Evolutionary conservation across 2,113 vertebrate genomes (phyloP).

Genomic region (Strix aluco): DNA sequence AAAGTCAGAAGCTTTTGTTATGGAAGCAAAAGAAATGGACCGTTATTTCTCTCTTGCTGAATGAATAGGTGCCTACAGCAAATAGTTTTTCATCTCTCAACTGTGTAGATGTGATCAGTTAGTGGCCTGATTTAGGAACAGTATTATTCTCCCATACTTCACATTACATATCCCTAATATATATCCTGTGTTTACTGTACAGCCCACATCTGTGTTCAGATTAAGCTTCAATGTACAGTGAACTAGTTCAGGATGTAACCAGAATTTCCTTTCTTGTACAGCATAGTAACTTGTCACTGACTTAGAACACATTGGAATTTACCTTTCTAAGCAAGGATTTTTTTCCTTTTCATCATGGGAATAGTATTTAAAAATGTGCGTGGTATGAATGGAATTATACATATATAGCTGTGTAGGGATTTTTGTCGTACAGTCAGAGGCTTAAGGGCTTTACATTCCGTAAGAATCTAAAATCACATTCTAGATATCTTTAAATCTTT

Average conservation of each 20-base stretch:
- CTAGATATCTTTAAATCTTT: not conserved
- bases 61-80: not conserved
- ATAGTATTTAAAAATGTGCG: not conserved
- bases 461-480: not conserved
- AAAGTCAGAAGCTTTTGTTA: not conserved
- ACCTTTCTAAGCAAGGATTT: not conserved
- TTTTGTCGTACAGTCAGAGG: not conserved
- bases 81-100: not conserved
- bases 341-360: not conserved
- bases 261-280: not conserved
- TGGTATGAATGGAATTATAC: not conserved
- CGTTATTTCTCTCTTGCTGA: not conserved
- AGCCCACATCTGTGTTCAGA: not conserved
- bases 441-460: not conserved
- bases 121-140: not conserved
- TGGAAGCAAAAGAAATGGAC: not conserved
- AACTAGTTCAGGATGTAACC: not conserved
- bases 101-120: not conserved
- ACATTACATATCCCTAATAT: not conserved
- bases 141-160: not conserved
- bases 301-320: not conserved
- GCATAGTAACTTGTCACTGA: not conserved
- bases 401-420: not conserved
- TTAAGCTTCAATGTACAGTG: not conserved
- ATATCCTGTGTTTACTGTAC: not conserved